These are phyloP conservation scores for Onychorhynchus coronatus DNA, from an alignment of 2,113 vertebrate genomes.

Conservation along the genomic window DNA sequence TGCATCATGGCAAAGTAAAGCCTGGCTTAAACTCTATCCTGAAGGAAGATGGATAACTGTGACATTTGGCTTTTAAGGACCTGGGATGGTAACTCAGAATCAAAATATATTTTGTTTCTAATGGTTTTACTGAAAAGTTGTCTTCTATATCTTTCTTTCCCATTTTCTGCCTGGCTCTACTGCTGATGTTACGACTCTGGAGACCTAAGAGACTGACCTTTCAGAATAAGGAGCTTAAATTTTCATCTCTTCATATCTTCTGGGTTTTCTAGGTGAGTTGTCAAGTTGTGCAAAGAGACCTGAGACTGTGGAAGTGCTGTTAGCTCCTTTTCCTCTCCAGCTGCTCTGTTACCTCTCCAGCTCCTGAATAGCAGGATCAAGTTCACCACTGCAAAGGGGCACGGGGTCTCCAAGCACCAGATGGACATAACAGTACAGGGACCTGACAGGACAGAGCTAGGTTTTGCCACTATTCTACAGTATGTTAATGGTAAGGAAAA, in stretches of 20 bases:
- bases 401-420: not conserved
- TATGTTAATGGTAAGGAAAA: not conserved
- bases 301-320: not conserved
- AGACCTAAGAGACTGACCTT: not conserved
- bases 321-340: not conserved
- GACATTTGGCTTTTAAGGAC: not conserved
- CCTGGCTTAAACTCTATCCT: not conserved
- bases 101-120: not conserved
- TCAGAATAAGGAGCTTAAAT: not conserved
- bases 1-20: not conserved
- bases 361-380: not conserved
- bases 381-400: not conserved
- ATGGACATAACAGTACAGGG: not conserved
- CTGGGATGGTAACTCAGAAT: not conserved
- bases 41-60: not conserved
- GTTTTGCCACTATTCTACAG: not conserved
- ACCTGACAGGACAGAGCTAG: not conserved
- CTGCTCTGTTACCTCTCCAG: not conserved
- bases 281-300: not conserved
- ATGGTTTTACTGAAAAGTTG: not conserved
- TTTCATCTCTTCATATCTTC: not conserved
- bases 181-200: not conserved
- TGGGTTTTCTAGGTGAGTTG: not conserved
- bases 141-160: not conserved
- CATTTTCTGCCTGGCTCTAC: not conserved